Evolutionary conservation across 2,888 invertebrate species (phyloP).

Genomic region (Ypsolopha scabrella): DNA sequence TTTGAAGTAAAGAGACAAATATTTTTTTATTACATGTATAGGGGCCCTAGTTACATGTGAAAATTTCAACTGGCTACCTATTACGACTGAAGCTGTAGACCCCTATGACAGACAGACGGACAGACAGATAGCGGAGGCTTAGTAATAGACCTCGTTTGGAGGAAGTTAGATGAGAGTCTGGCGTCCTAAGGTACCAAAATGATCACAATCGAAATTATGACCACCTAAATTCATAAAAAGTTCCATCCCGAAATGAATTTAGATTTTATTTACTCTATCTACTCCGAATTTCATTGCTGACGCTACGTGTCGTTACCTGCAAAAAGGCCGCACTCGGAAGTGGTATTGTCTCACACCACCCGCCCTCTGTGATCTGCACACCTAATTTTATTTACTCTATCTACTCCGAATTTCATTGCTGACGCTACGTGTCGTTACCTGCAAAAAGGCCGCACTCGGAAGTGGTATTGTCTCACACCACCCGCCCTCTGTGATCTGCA

Average conservation of each 20-base stretch:
- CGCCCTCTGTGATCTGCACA: neutral
- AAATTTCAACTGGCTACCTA: too few relatives aligned
- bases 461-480: slow-evolving; percentile 21
- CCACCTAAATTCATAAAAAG: neutral
- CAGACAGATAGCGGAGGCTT: too few relatives aligned
- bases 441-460: slow-evolving; percentile 36
- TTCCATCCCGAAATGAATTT: neutral
- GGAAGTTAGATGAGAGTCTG: too few relatives aligned
- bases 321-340: slow-evolving; percentile 38
- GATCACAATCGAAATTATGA: too few relatives aligned
- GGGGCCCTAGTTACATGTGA: too few relatives aligned
- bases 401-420: slow-evolving; percentile 13
- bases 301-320: slow-evolving; percentile 42
- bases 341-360: slow-evolving; percentile 14
- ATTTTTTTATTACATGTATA: too few relatives aligned
- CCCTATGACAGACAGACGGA: too few relatives aligned
- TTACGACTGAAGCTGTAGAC: too few relatives aligned
- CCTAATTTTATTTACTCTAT: neutral
- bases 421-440: slow-evolving; percentile 38
- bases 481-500: neutral
- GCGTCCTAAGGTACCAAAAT: too few relatives aligned
- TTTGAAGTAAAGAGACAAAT: too few relatives aligned
- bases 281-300: slow-evolving; percentile 14
- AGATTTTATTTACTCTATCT: neutral
- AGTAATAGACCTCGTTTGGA: too few relatives aligned